A percentile compares a stretch with the other conserved stretches of the same genome.
These are phyloP conservation scores for Ara ararauna DNA, from an alignment of 2,797 vertebrate species.

Conservation along the genomic window DNA sequence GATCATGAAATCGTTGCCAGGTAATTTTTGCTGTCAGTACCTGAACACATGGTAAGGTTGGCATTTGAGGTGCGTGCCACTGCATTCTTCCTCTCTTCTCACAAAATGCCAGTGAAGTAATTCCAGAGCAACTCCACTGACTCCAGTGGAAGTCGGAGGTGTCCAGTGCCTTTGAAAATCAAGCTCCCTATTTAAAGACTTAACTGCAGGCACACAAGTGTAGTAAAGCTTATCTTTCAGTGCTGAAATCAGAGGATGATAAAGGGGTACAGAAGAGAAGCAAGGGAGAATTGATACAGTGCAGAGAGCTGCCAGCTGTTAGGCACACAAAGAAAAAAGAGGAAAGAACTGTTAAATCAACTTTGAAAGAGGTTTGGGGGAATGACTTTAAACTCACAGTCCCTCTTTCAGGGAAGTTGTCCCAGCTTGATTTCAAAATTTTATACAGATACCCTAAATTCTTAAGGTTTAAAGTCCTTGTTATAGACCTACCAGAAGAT, in stretches of 20 bases:
- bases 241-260: background rate
- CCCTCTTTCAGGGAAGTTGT: background rate
- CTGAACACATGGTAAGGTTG: rapidly evolving
- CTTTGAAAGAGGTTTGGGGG: background rate
- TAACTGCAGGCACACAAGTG: background rate
- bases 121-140: background rate
- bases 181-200: background rate
- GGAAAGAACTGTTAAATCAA: background rate
- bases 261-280: background rate
- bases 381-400: background rate
- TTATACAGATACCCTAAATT: background rate
- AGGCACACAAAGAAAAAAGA: background rate
- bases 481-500: background rate
- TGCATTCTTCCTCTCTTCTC: background rate
- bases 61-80: background rate
- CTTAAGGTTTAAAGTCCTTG: background rate
- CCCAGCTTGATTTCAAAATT: constrained; percentile 6
- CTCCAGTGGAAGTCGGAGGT: background rate
- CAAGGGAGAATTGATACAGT: background rate
- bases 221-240: background rate
- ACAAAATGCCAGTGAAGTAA: background rate
- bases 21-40: background rate
- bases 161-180: background rate
- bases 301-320: background rate
- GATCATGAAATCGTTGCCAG: background rate